Evolutionary conservation across 2,888 invertebrate genomes (phyloP), one percentile per base, ranked within the genome.

Genomic region (Toxonevra muliebris): DNA sequence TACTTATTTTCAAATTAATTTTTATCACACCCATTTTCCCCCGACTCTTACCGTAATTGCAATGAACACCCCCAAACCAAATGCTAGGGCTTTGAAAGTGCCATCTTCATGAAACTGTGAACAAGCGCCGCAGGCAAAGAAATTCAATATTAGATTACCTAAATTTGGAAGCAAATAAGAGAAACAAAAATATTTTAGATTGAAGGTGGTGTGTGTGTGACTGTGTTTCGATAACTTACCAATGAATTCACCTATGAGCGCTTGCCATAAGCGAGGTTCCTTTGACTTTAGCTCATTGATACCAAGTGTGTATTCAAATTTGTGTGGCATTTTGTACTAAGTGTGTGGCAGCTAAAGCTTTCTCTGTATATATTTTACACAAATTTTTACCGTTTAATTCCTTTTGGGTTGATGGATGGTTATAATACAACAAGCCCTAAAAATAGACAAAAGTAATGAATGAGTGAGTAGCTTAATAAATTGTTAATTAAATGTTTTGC

Each of bases 91-190:
- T 75, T 96, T 93, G 76, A 93, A 90, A 15, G 87, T 85, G 60
- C 81, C 85, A 72, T 86, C 69, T 40, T 86, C 86, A 12, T 87
- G 76, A n/a, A 30, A 7, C 77, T 88, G 88, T 66, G 91, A 87
- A 76, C 91, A 90, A 11, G 95, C 89, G 7, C 94, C 95, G 82
- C 96, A 96, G 4, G 95, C 96, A 77, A 97, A 93, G 84, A 96
- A 91, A 81, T 96, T 96, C 76, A 97, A 87, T 61, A 97, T 87
- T 71, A 95, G 85, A 71, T 93, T 96, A 42, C 96, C 89, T 88
- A 64, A 69, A 65, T 52, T 63, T 57, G 48, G 57, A 59, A 50
- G 4, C 13, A 7, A 15, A 45, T 42, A 42, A 19, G 17, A 30
- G 30, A 30, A 30, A 7, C 20, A 15, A n/a, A 20, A 1, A n/a